These are phyloP conservation scores for Oncorhynchus masou DNA, from an alignment of 2,113 vertebrate genomes.

Conservation along the genomic window DNA sequence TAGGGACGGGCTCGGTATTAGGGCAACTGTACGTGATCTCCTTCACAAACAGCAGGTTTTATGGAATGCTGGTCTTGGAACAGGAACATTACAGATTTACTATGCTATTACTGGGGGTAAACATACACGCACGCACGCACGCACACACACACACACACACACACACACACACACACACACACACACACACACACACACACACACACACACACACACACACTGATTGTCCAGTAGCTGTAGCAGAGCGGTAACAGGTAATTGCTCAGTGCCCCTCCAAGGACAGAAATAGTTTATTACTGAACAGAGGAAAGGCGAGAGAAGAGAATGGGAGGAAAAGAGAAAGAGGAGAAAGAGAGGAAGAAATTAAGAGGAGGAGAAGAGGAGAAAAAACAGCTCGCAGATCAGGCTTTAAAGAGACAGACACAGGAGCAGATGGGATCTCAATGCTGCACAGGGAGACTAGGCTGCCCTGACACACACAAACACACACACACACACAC, in stretches of 20 bases:
- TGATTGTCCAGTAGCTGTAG: conserved; percentile 16
- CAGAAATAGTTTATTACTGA: conserved; percentile 27
- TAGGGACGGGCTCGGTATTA: too few species aligned
- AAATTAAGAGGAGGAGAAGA: not conserved
- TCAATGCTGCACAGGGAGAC: not conserved
- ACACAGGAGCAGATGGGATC: not conserved
- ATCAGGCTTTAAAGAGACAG: not conserved
- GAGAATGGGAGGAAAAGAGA: not conserved
- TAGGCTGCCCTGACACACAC: conserved; percentile 2
- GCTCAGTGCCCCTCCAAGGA: conserved; percentile 66
- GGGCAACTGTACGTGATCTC: conserved; percentile 17
- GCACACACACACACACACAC: too few species aligned
- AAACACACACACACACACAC: not conserved
- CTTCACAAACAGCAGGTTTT: conserved; percentile 47
- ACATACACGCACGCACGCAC: conserved; percentile 25
- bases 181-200: too few species aligned
- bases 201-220: too few species aligned
- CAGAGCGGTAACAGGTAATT: conserved; percentile 32
- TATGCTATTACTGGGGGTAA: conserved; percentile 49
- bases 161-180: too few species aligned
- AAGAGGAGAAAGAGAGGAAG: not conserved
- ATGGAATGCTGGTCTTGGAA: conserved; percentile 53
- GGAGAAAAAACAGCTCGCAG: not conserved
- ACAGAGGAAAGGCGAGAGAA: not conserved
- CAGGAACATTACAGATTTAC: conserved; percentile 68